Evolutionary conservation across 2,888 invertebrate species (phyloP), one percentile per base, ranked within the genome.

Genomic region (Heliconius cydno): DNA sequence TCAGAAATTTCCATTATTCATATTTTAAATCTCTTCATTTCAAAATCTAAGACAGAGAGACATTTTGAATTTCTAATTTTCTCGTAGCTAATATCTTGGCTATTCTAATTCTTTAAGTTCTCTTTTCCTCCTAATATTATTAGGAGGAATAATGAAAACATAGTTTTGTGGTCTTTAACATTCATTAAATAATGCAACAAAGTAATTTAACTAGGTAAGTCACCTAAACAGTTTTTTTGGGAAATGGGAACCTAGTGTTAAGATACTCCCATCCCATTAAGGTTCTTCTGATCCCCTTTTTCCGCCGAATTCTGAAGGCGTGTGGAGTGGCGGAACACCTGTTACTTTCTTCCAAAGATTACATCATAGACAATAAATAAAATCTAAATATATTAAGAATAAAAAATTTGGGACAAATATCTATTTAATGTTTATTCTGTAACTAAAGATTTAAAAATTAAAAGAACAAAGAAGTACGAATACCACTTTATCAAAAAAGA

Each of bases 1-100:
- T 68, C 68, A 74, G 60, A 78, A 63, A 74, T 63, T 72, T 77
- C 57, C 74, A 74, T 78, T 60, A 74, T 78, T 78, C 67, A 74
- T 74, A 67, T 60, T 74, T 78, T 78, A 74, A 74, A 78, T 78
- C 60, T 68, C 25, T 12, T 63, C 67, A 74, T 67, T 66, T 73
- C 41, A 41, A 68, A 60, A 78, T 68, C 30, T 67, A 73, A 74
- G 63, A 65, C 60, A 28, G 15, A 7, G n/a, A 60, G n/a, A 72
- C 22, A 28, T n/a, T 52, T 38, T 38, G 57, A 68, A 76, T 46
- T 19, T 46, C 10, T 65, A 52, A 71, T 78, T 19, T 25, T 28
- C 38, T 46, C 46, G 19, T 22, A 46, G 3, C 41, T 25, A 46
- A 28, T 28, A 68, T 68, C 13, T 65, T 65, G 65, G 1, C 28